These are phyloP conservation scores for Pseudoips prasinana DNA, from an alignment of 2,888 invertebrate species.

Conservation along the genomic window DNA sequence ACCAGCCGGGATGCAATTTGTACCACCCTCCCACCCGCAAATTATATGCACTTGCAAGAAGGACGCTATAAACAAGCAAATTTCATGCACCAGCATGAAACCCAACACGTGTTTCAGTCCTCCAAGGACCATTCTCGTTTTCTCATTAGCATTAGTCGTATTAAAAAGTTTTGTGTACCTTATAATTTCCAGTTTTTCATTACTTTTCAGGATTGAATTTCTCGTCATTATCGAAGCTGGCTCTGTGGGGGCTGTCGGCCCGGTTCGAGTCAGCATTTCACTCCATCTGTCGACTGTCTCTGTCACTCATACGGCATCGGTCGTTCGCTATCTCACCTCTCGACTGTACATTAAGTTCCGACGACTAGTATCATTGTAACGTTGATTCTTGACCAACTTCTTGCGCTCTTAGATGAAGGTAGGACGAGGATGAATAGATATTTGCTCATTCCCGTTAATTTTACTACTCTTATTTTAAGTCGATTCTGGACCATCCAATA, in stretches of 20 bases:
- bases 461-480: conserved; percentile 37
- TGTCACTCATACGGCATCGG: conserved; percentile 62
- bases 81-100: too few species aligned
- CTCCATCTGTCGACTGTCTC: conserved; percentile 68
- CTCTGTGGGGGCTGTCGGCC: conserved; percentile 39
- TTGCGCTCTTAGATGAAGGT: conserved; percentile 30
- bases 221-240: conserved; percentile 52
- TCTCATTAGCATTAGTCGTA: too few species aligned
- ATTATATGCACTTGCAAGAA: too few species aligned
- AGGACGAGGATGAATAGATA: conserved; percentile 29
- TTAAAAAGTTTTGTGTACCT: too few species aligned
- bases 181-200: too few species aligned
- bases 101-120: too few species aligned
- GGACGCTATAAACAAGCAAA: too few species aligned
- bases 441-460: conserved; percentile 53
- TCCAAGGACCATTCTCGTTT: too few species aligned
- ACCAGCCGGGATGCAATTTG: too few species aligned
- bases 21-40: too few species aligned
- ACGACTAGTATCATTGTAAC: conserved; percentile 36
- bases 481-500: conserved; percentile 60
- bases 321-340: conserved; percentile 64
- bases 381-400: conserved; percentile 38
- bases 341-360: conserved; percentile 50
- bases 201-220: conserved; percentile 53
- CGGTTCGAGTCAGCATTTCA: conserved; percentile 36